Evolutionary conservation across 2,888 invertebrate species (phyloP).

Genomic region (Tachina grossa): DNA sequence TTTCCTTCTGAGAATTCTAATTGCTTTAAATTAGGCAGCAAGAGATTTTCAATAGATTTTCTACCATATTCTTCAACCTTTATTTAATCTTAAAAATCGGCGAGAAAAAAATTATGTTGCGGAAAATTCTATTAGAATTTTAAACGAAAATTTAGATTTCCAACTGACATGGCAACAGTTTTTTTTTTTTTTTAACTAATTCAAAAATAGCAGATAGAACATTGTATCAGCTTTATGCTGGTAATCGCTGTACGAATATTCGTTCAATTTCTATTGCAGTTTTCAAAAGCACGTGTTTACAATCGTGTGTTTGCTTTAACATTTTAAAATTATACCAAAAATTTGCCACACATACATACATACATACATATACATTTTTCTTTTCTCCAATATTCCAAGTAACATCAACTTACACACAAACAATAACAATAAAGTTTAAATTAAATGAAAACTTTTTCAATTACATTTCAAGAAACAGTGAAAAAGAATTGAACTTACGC

Average conservation of each 20-base stretch:
- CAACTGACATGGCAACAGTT: background rate
- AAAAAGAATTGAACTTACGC: conserved; percentile 47
- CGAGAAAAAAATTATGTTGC: too few relatives aligned
- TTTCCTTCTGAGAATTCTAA: too few relatives aligned
- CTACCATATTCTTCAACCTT: too few relatives aligned
- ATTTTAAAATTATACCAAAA: too few relatives aligned
- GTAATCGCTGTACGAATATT: background rate
- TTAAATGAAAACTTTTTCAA: conserved; percentile 75
- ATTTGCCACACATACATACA: background rate
- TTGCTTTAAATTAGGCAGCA: too few relatives aligned
- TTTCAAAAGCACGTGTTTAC: conserved; percentile 19
- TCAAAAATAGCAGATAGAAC: too few relatives aligned
- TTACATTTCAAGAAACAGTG: conserved; percentile 68
- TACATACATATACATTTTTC: background rate
- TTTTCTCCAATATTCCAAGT: conserved; percentile 25
- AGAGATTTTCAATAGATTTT: too few relatives aligned
- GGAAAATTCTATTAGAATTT: too few relatives aligned
- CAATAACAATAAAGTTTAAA: conserved; percentile 73
- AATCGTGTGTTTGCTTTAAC: too few relatives aligned
- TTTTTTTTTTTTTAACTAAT: background rate
- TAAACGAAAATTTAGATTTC: background rate
- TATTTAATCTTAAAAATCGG: too few relatives aligned
- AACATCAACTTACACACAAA: conserved; percentile 27
- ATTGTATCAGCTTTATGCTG: too few relatives aligned
- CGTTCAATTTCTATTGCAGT: conserved; percentile 41